Evolutionary conservation across 1,140 invertebrate species (phyloP).

Genomic region (Microvelia longipes): DNA sequence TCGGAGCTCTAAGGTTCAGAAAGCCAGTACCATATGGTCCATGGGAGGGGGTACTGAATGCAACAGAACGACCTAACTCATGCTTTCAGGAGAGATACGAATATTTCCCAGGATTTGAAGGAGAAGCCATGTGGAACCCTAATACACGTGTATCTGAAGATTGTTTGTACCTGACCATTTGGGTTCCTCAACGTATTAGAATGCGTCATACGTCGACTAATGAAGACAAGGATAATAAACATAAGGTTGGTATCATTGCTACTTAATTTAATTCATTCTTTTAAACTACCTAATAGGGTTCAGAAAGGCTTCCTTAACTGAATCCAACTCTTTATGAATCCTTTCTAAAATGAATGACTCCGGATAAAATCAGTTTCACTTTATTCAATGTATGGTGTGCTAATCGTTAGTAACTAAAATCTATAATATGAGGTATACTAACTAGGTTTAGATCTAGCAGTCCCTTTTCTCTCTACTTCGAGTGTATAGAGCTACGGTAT

Average conservation of each 20-base stretch:
- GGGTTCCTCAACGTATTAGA: constrained; percentile 63
- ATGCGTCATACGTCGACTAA: constrained; percentile 40
- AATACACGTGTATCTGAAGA: constrained; percentile 86
- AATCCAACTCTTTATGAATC: too few relatives aligned
- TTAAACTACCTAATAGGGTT: too few relatives aligned
- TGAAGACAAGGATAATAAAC: constrained; percentile 14
- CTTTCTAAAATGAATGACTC: too few relatives aligned
- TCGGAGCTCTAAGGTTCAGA: constrained; percentile 60
- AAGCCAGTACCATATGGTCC: constrained; percentile 67
- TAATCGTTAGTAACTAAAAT: too few relatives aligned
- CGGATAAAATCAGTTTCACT: too few relatives aligned
- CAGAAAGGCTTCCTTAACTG: too few relatives aligned
- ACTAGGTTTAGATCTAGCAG: too few relatives aligned
- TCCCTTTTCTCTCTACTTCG: too few relatives aligned
- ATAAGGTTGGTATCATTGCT: background rate
- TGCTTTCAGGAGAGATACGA: constrained; percentile 75
- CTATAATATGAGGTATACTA: too few relatives aligned
- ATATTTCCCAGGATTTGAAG: constrained; percentile 73
- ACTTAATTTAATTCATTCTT: too few relatives aligned
- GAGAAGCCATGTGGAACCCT: constrained; percentile 92
- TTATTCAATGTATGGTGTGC: too few relatives aligned
- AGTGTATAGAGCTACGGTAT: too few relatives aligned
- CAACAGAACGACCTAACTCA: constrained; percentile 59
- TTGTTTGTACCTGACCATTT: constrained; percentile 83
- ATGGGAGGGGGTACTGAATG: constrained; percentile 70